Base-by-base conservation (phyloP, 1,140 invertebrate genomes). In the Drosophila parvula region DNA sequence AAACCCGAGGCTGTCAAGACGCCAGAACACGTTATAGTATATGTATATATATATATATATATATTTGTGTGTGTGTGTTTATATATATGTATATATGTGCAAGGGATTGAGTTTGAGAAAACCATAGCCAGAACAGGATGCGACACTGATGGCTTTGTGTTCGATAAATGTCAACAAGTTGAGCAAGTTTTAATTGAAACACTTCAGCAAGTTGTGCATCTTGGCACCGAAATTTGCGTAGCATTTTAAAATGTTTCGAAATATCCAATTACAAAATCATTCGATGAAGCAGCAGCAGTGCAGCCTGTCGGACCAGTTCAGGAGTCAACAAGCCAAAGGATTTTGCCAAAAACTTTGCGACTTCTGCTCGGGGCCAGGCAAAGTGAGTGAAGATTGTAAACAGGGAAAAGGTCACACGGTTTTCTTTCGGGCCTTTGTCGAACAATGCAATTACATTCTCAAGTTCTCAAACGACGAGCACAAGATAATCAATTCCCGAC, bases 101-200 rank as follows among this genome's bases (percentile, higher is more conserved):
- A 14, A 38, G 45, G 48, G 14, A 18, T 56, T 56, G 67, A 47
- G 55, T 18, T 50, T 60, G 55, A 73, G 58, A 73, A 62, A 60
- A 43, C 57, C 32, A 44, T 60, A 59, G 58, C 47, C 28, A 51
- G 61, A 68, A 41, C 30, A 48, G 64, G 50, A 70, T 77, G 51
- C 41, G 56, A 76, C 59, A 73, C 61, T 67, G 59, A 65, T 64
- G 70, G 67, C 63, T 44, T 69, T 71, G 76, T 88, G 77, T 89
- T 88, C 83, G 80, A 86, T 86, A 79, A 83, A 70, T 88, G 83
- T 89, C 83, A 86, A 83, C 84, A 86, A 89, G 84, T 78, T 88
- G 64, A 78, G 53, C 84, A 88, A 86, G 76, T 89, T 89, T 80
- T 89, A 86, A 88, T 88, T 86, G 83, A 86, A 89, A 83, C 84